These are phyloP conservation scores for Lithophane socia DNA, from an alignment of 2,888 invertebrate species.

Conservation along the genomic window DNA sequence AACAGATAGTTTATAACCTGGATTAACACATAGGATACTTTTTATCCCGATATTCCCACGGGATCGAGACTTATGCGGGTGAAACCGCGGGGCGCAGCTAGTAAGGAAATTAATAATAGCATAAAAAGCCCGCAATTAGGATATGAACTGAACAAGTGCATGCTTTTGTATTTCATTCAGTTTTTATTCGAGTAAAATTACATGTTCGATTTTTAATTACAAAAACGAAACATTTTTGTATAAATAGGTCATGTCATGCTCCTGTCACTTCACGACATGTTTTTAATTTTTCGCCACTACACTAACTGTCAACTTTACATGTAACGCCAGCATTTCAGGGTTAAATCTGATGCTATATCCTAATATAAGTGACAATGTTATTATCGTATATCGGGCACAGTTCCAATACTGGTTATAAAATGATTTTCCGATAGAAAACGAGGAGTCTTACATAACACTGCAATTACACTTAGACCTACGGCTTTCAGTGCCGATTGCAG, in stretches of 20 bases:
- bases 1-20: too few relatives aligned
- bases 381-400: slow-evolving; percentile 32
- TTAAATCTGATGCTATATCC: slow-evolving; percentile 6
- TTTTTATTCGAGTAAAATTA: background rate
- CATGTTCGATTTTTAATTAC: background rate
- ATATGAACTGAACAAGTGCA: background rate
- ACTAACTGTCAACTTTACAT: slow-evolving; percentile 9
- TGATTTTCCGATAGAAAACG: slow-evolving; percentile 43
- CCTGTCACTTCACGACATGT: background rate
- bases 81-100: too few relatives aligned
- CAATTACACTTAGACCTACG: slow-evolving; percentile 27
- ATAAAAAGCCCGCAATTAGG: background rate
- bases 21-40: too few relatives aligned
- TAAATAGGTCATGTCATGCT: slow-evolving; percentile 16
- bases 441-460: slow-evolving; percentile 11
- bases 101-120: slow-evolving; percentile 11
- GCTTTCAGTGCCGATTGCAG: slow-evolving; percentile 16
- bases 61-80: too few relatives aligned
- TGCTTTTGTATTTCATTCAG: slow-evolving; percentile 3
- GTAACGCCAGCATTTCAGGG: slow-evolving; percentile 8
- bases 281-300: slow-evolving; percentile 38
- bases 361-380: slow-evolving; percentile 31
- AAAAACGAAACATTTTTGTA: background rate
- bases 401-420: slow-evolving; percentile 34
- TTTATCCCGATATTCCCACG: too few relatives aligned